Conservation (phyloP, 2,113 vertebrate species). For the Serinus canaria region DNA sequence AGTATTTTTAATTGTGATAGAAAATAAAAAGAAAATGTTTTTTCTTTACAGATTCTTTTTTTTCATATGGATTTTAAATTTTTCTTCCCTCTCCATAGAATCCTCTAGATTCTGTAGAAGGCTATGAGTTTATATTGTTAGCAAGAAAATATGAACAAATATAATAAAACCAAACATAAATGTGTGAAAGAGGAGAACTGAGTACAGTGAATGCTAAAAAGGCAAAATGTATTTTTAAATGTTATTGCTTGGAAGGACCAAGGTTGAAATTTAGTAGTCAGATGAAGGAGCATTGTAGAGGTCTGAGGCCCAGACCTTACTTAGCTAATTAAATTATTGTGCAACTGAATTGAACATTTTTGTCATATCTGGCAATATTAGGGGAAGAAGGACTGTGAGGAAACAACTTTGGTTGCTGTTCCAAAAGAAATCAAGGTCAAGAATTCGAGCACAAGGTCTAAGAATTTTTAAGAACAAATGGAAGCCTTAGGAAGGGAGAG, state of each 20-base stretch:
- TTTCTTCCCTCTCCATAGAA: background rate
- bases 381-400: background rate
- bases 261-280: background rate
- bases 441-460: background rate
- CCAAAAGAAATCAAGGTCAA: background rate
- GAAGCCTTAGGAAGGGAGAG: background rate
- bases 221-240: background rate
- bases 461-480: background rate
- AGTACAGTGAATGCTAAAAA: background rate
- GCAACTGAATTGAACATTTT: background rate
- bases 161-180: background rate
- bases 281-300: background rate
- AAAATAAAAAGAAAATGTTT: background rate
- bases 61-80: background rate
- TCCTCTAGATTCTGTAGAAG: background rate
- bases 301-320: background rate
- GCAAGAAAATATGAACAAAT: background rate
- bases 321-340: background rate
- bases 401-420: background rate
- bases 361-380: background rate
- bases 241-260: background rate
- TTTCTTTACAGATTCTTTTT: background rate
- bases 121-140: background rate
- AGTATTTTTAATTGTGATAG: background rate
- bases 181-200: background rate